Evolutionary conservation across 2,113 vertebrate species (phyloP), one percentile per base, ranked within the genome.

Genomic region (Poeciliopsis occidentalis): DNA sequence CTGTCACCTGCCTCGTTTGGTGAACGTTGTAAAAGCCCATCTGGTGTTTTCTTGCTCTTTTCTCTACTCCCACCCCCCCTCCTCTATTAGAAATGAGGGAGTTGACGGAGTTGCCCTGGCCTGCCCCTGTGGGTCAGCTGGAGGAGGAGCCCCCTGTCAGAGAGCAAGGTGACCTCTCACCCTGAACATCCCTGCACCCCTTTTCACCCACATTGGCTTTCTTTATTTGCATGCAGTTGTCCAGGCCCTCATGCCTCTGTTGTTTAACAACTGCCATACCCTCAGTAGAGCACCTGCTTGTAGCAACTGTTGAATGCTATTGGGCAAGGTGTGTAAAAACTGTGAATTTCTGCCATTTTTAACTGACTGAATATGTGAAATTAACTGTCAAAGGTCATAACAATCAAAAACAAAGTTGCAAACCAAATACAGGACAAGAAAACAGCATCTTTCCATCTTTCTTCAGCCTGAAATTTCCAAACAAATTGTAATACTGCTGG

Each of bases 81-180:
- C 73, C 62, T 84, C 70, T 82, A 73, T 82, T 92, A 92, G 93
- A 93, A 79, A 91, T 92, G 90, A 91, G 91, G 84, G 93, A 93
- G 79, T 81, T 92, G 89, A 87, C 88, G 72, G 92, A 88, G 67
- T 86, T 94, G 78, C 93, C 93, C 62, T 93, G 93, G 92, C 93
- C 94, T 82, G 83, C 92, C 77, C 94, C 92, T 2, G 92, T 94
- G 76, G 93, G 93, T 88, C 92, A 94, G 80, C 91, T 92, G 87
- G 89, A 92, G 80, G 92, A 93, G 88, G 93, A 92, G 60, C 81
- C 84, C 78, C 37, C 85, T 47, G 29, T 85, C 85, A 91, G 90
- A 86, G 92, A 92, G 85, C 92, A 89, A 95, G 93, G 94, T 94
- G 91, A 95, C 85, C 88, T 88, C 80, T 89, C 67, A 86, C 83